phyloP scores from a whole-genome alignment of 2,888 invertebrate species.

The Formica aserva region DNA sequence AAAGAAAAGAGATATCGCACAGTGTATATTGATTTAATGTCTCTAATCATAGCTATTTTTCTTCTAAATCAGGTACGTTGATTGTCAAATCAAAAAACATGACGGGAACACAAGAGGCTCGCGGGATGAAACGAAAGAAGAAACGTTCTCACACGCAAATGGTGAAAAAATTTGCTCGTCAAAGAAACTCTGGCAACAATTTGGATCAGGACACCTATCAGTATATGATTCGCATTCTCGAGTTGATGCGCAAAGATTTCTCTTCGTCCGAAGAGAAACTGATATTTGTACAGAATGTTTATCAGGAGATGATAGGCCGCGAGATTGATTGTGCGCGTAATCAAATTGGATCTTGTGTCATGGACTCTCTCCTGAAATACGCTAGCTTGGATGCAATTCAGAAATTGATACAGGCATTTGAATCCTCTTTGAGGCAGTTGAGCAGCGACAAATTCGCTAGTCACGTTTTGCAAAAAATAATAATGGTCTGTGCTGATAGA shows the following conservation, averaged over 20 bases:
- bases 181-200: constrained; percentile 90
- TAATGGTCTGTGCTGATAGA: constrained; percentile 87
- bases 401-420: constrained; percentile 89
- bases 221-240: constrained; percentile 92
- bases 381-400: constrained; percentile 89
- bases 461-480: constrained; percentile 91
- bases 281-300: constrained; percentile 91
- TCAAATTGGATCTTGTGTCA: constrained; percentile 92
- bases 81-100: background rate
- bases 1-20: background rate
- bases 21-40: background rate
- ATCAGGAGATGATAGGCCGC: constrained; percentile 90
- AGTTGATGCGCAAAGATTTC: constrained; percentile 89
- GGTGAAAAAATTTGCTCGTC: constrained; percentile 92
- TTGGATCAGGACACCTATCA: constrained; percentile 91
- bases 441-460: constrained; percentile 93
- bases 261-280: constrained; percentile 91
- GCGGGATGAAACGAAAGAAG: constrained; percentile 87
- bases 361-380: constrained; percentile 92
- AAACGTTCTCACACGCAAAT: constrained; percentile 90
- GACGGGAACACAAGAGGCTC: background rate
- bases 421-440: constrained; percentile 89
- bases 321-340: constrained; percentile 92
- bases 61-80: background rate
- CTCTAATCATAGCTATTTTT: background rate